phyloP scores from a whole-genome alignment of 2,113 vertebrate genomes.

The Henicopernis longicauda region DNA sequence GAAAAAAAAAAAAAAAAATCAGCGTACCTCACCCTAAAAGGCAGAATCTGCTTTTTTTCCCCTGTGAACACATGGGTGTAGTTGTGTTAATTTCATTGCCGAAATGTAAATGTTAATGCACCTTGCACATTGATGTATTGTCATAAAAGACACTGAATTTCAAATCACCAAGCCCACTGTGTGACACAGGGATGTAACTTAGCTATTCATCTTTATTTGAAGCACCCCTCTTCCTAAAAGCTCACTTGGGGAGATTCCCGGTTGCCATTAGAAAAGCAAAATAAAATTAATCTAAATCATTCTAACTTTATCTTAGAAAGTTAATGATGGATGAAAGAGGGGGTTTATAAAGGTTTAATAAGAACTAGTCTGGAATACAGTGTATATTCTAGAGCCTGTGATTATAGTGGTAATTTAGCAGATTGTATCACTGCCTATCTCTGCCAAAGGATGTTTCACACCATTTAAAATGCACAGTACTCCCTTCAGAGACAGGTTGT shows the following conservation, averaged over 20 bases:
- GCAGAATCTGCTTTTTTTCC: neutral
- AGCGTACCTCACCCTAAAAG: neutral
- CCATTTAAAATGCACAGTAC: conserved; percentile 33
- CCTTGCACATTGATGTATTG: conserved; percentile 10
- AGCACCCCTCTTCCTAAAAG: neutral
- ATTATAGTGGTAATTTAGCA: conserved; percentile 36
- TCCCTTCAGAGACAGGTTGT: conserved; percentile 45
- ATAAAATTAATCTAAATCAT: conserved; percentile 44
- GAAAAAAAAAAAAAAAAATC: neutral
- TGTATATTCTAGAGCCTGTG: neutral
- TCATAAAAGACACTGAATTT: conserved; percentile 12
- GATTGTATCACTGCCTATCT: conserved; percentile 37
- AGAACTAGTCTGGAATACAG: neutral
- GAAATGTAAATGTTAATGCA: neutral
- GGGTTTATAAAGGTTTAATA: neutral
- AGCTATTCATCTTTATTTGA: conserved; percentile 30
- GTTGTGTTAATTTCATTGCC: neutral
- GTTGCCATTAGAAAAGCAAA: conserved; percentile 37
- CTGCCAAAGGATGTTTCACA: conserved; percentile 59
- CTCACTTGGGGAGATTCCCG: conserved; percentile 20
- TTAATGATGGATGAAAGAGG: conserved; percentile 24
- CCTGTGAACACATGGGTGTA: neutral
- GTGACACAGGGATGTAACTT: neutral
- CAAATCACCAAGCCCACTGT: neutral
- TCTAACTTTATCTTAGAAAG: conserved; percentile 39